Conservation (phyloP, 2,797 vertebrate genomes). For the Pipistrellus pipistrellus region DNA sequence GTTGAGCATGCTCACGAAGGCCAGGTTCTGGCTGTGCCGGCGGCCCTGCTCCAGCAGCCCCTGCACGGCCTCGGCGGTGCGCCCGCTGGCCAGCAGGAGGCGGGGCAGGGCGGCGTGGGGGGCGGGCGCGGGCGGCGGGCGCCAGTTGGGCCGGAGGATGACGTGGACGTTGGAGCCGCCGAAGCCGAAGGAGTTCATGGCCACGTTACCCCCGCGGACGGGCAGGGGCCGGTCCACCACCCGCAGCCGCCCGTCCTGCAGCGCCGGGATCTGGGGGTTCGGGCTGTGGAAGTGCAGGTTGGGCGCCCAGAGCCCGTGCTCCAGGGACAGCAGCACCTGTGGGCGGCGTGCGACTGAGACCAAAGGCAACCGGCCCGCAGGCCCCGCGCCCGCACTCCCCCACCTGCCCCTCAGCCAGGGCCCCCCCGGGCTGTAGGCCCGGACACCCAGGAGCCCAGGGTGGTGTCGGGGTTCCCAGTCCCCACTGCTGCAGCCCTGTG, state of each 20-base stretch:
- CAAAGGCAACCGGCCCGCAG: no score
- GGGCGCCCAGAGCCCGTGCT: conserved; percentile 95
- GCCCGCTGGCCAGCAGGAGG: conserved; percentile 93
- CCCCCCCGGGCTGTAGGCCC: not conserved
- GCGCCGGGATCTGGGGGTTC: conserved; percentile 94
- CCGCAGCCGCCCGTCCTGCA: conserved; percentile 91
- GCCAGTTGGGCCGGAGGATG: conserved; percentile 91
- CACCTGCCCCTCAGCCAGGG: not conserved
- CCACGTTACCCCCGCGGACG: conserved; percentile 92
- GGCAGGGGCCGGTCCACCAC: conserved; percentile 93
- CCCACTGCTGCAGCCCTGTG: not conserved
- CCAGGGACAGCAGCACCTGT: conserved; percentile 95
- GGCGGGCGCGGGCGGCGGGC: not conserved
- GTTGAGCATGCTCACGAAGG: conserved; percentile 93
- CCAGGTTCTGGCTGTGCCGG: conserved; percentile 85
- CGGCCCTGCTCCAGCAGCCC: conserved; percentile 90
- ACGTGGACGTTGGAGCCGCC: conserved; percentile 97
- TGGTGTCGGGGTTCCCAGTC: rapidly evolving
- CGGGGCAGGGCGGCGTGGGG: conserved; percentile 81
- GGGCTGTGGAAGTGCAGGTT: conserved; percentile 95
- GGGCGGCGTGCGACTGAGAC: not conserved
- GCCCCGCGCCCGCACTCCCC: not conserved
- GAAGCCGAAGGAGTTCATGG: conserved; percentile 98
- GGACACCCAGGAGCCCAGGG: not conserved
- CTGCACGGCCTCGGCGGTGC: conserved; percentile 92